Evolutionary conservation across 1,140 invertebrate species (phyloP).

Genomic region (Orius laevigatus): DNA sequence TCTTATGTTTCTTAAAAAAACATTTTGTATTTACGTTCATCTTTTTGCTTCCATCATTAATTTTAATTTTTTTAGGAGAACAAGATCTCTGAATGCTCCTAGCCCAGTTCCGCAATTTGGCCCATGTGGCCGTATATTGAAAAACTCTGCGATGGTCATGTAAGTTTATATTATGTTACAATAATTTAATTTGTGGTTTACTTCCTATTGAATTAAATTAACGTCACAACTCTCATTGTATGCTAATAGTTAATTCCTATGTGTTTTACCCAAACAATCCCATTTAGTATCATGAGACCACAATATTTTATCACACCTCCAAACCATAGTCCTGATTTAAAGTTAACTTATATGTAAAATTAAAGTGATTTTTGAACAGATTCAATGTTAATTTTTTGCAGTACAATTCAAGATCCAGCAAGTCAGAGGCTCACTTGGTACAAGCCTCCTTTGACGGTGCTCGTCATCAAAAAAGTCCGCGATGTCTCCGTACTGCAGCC

Average conservation of each 20-base stretch:
- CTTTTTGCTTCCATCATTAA: too few species aligned
- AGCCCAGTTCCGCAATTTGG: constrained; percentile 88
- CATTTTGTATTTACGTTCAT: too few species aligned
- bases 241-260: neutral
- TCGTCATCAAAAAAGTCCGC: constrained; percentile 91
- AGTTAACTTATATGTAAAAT: neutral
- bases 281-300: neutral
- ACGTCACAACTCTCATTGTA: neutral
- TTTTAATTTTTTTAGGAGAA: constrained; percentile 53
- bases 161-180: constrained; percentile 40
- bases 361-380: neutral
- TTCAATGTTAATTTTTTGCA: constrained; percentile 26
- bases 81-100: constrained; percentile 80
- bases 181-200: neutral
- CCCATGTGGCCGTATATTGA: constrained; percentile 91
- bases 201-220: neutral
- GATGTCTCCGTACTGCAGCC: constrained; percentile 76
- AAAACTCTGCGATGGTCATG: constrained; percentile 91
- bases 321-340: neutral
- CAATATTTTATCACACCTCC: neutral
- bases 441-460: constrained; percentile 81
- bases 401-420: constrained; percentile 93
- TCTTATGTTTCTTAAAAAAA: too few species aligned
- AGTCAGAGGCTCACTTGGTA: constrained; percentile 92
- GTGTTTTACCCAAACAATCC: neutral